Percentiles rank a stretch among this genome's conserved stretches.
phyloP scores from a whole-genome alignment of 2,888 invertebrate species.

The Camponotus fellah region DNA sequence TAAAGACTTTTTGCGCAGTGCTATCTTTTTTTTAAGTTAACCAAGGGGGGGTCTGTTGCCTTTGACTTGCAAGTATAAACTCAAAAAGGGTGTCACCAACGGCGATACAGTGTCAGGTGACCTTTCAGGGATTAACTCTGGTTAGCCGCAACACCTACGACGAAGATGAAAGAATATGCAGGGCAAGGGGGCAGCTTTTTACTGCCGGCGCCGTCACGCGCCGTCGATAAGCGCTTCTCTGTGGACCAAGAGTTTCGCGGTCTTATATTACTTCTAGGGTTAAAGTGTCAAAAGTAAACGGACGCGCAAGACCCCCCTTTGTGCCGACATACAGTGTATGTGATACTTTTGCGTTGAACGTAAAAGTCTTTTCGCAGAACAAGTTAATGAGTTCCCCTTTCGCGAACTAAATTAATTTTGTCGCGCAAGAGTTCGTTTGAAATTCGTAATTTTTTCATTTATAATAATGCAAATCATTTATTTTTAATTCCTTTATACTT shows the following conservation, averaged over 20 bases:
- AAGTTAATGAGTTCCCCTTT: neutral
- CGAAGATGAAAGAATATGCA: conserved; percentile 81
- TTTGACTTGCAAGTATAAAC: conserved; percentile 61
- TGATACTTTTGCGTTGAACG: neutral
- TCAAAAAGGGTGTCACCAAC: conserved; percentile 58
- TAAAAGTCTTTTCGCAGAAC: neutral
- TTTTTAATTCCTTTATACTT: neutral
- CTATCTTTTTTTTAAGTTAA: neutral
- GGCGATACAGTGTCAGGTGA: conserved; percentile 62
- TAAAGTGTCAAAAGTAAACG: conserved; percentile 47
- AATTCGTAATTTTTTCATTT: neutral
- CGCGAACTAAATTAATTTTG: neutral
- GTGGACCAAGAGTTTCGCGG: conserved; percentile 43
- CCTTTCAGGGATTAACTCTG: conserved; percentile 69
- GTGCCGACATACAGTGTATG: conserved; percentile 9
- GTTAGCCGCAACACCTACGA: conserved; percentile 70
- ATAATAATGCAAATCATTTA: neutral
- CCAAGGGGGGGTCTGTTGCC: neutral
- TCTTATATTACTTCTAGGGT: conserved; percentile 36
- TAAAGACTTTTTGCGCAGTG: neutral
- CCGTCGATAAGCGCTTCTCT: conserved; percentile 74
- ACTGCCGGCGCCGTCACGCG: conserved; percentile 82
- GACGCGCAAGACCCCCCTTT: conserved; percentile 20
- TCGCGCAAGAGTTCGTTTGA: neutral
- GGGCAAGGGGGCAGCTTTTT: conserved; percentile 68